phyloP scores from a whole-genome alignment of 2,888 invertebrate genomes.

The Ochropleura leucogaster region DNA sequence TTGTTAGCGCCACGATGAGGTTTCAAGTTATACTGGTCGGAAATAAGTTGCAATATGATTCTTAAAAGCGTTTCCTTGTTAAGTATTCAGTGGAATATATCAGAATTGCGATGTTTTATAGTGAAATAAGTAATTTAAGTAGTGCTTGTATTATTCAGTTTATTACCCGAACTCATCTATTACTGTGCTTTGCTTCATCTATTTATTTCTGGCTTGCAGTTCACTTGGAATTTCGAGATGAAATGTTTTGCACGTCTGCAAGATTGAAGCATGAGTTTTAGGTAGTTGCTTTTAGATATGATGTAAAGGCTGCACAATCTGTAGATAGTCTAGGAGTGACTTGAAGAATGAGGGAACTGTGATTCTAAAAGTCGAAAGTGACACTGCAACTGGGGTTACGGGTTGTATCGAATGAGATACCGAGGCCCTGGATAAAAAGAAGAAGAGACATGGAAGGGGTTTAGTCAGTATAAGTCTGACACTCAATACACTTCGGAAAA shows the following conservation, averaged over 20 bases:
- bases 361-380: too few species aligned
- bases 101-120: slow-evolving; percentile 28
- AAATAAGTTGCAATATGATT: not conserved
- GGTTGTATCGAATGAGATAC: too few species aligned
- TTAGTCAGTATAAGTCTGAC: too few species aligned
- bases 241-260: not conserved
- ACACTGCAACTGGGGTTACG: too few species aligned
- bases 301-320: not conserved
- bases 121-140: slow-evolving; percentile 2
- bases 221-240: not conserved
- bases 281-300: not conserved
- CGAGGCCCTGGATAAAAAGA: too few species aligned
- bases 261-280: not conserved
- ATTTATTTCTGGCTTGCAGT: not conserved
- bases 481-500: too few species aligned
- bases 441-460: too few species aligned
- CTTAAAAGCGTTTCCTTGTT: slow-evolving; percentile 54
- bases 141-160: slow-evolving; percentile 16
- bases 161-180: slow-evolving; percentile 8
- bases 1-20: slow-evolving; percentile 1
- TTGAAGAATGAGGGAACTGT: not conserved
- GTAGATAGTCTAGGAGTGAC: not conserved
- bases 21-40: not conserved
- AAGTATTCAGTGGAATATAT: slow-evolving; percentile 25
- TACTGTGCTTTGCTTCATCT: not conserved